phyloP scores from a whole-genome alignment of 2,797 vertebrate genomes.

The Strix occidentalis region DNA sequence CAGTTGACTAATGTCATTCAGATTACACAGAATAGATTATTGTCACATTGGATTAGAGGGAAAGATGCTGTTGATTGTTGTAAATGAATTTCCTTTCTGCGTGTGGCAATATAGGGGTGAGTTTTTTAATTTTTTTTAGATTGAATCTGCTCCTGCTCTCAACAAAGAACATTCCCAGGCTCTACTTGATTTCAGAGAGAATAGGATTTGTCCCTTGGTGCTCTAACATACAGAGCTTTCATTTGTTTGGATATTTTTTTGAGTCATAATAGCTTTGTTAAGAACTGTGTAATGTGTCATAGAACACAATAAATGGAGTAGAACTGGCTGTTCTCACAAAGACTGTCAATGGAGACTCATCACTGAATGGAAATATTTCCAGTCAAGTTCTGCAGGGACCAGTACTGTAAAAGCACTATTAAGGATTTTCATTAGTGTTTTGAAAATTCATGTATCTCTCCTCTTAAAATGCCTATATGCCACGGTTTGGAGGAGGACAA shows the following conservation, averaged over 20 bases:
- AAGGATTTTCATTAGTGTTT: conserved; percentile 6
- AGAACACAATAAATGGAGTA: conserved; percentile 25
- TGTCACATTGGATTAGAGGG: not conserved
- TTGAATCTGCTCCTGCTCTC: not conserved
- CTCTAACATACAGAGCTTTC: not conserved
- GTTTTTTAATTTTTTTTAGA: not conserved
- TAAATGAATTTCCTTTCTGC: not conserved
- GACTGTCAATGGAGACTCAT: conserved; percentile 26
- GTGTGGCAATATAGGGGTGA: not conserved
- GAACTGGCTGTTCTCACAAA: conserved; percentile 33
- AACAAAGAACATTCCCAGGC: not conserved
- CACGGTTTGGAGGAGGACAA: not conserved
- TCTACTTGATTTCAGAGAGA: not conserved
- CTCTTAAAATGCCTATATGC: not conserved
- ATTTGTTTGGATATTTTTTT: conserved; percentile 40
- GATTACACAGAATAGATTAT: not conserved
- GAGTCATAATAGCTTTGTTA: conserved; percentile 37
- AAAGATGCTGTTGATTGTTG: not conserved
- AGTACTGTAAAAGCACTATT: not conserved
- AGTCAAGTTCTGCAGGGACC: conserved; percentile 1
- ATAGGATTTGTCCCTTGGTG: conserved; percentile 2
- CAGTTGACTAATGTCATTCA: not conserved
- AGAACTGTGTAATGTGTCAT: not conserved
- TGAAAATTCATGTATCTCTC: not conserved
- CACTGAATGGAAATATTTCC: not conserved